These are phyloP conservation scores for Asbolus verrucosus DNA, from an alignment of 1,140 invertebrate species.

Conservation along the genomic window DNA sequence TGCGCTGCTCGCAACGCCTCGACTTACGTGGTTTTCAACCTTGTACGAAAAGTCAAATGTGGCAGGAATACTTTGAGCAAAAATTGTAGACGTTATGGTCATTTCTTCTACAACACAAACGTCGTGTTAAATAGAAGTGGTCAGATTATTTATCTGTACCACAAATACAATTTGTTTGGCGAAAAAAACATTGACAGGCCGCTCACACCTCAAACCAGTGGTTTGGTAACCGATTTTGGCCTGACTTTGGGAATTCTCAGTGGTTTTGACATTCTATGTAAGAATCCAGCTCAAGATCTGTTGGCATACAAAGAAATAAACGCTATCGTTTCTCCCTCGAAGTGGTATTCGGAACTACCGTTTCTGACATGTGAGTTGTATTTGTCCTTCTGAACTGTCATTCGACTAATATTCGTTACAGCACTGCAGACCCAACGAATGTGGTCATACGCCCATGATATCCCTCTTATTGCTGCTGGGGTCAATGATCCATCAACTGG, in stretches of 20 bases:
- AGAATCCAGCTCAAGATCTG: constrained; percentile 70
- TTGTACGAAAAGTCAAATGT: constrained; percentile 72
- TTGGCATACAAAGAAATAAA: constrained; percentile 69
- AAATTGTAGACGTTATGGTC: constrained; percentile 63
- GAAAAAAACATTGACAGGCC: no score
- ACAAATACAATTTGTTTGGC: no score
- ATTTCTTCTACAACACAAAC: constrained; percentile 79
- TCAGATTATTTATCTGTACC: no score
- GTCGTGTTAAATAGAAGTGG: constrained; percentile 71
- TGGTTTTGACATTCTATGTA: constrained; percentile 82
- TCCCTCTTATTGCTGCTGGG: constrained; percentile 67
- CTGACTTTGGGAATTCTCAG: constrained; percentile 84
- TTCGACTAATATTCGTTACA: no score
- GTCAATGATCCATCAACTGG: constrained; percentile 66
- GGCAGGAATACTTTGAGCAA: constrained; percentile 34
- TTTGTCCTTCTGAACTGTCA: no score
- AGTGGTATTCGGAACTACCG: constrained; percentile 80
- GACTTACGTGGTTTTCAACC: constrained; percentile 42
- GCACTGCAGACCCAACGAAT: constrained; percentile 67
- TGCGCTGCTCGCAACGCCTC: not conserved
- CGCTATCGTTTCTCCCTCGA: constrained; percentile 76
- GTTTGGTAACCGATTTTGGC: constrained; percentile 78
- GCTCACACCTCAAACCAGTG: no score
- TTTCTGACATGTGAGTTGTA: no score
- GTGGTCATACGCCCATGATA: constrained; percentile 66